These are phyloP conservation scores for Cuculus canorus DNA, from an alignment of 2,797 vertebrate species.

Conservation along the genomic window DNA sequence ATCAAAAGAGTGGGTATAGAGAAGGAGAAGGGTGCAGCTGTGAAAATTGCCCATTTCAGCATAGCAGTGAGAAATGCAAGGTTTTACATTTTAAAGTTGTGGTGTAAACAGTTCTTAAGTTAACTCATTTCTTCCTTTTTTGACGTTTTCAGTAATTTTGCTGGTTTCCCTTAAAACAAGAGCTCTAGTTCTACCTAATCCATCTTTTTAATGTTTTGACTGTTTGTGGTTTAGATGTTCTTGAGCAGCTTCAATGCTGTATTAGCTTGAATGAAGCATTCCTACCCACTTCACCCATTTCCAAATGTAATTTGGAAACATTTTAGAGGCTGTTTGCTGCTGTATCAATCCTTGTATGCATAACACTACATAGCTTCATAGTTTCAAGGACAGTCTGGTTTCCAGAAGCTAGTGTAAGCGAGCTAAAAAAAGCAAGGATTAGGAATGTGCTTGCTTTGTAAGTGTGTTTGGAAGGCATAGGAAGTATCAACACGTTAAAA, in stretches of 20 bases:
- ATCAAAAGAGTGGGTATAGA: not conserved
- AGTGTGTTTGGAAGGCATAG: not conserved
- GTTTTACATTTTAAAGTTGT: not conserved
- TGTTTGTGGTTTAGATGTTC: not conserved
- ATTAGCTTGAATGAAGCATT: not conserved
- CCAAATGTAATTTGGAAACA: not conserved
- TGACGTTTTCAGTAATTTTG: not conserved
- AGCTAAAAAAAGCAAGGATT: not conserved
- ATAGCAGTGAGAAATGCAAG: not conserved
- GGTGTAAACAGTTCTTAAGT: not conserved
- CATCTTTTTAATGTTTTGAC: not conserved
- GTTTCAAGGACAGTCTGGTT: not conserved
- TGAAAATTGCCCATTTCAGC: not conserved
- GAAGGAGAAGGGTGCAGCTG: not conserved
- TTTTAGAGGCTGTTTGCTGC: not conserved
- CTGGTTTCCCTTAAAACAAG: not conserved
- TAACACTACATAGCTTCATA: not conserved
- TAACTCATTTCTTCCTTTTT: not conserved
- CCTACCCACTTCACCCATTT: not conserved
- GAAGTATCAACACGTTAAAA: not conserved
- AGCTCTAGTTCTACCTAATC: not conserved
- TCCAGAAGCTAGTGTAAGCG: not conserved
- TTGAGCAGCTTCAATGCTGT: not conserved
- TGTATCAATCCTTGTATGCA: not conserved
- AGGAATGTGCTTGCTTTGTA: not conserved